Percentiles rank a stretch among this genome's conserved stretches.
These are phyloP conservation scores for Omphaloscelis lunosa DNA, from an alignment of 2,888 invertebrate genomes.

Conservation along the genomic window DNA sequence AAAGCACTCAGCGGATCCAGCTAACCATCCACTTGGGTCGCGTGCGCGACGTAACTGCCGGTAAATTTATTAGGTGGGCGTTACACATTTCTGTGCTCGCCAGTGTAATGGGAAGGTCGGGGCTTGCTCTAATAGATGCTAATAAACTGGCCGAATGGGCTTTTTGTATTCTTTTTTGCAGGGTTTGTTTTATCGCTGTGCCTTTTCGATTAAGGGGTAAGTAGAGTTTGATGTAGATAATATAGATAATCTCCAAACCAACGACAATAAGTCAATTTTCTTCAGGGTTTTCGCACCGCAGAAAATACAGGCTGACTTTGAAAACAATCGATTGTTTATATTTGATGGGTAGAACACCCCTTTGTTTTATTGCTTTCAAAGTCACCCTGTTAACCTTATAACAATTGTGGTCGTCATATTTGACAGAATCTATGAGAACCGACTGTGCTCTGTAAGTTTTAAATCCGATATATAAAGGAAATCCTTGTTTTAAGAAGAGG, in stretches of 20 bases:
- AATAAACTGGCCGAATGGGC: conserved; percentile 61
- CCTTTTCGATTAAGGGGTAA: conserved; percentile 14
- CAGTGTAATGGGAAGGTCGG: conserved; percentile 69
- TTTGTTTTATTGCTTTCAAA: too few species aligned
- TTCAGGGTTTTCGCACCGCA: neutral
- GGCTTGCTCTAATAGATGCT: conserved; percentile 67
- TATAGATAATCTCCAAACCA: neutral
- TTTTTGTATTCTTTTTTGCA: conserved; percentile 26
- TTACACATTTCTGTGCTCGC: conserved; percentile 74
- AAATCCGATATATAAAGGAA: neutral
- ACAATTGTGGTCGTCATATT: neutral
- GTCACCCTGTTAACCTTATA: neutral
- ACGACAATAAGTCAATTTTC: neutral
- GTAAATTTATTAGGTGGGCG: conserved; percentile 77
- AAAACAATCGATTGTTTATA: too few species aligned
- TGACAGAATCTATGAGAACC: neutral
- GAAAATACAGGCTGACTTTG: too few species aligned
- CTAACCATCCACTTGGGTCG: conserved; percentile 69
- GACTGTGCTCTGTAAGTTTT: neutral
- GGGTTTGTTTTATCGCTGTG: conserved; percentile 17
- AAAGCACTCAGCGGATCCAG: conserved; percentile 66
- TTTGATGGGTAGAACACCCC: too few species aligned
- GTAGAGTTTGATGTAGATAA: conserved; percentile 21
- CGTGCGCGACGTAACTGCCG: conserved; percentile 72
- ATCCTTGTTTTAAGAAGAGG: neutral